phyloP scores from a whole-genome alignment of 1,140 invertebrate species.

The Marisa cornuarietis region DNA sequence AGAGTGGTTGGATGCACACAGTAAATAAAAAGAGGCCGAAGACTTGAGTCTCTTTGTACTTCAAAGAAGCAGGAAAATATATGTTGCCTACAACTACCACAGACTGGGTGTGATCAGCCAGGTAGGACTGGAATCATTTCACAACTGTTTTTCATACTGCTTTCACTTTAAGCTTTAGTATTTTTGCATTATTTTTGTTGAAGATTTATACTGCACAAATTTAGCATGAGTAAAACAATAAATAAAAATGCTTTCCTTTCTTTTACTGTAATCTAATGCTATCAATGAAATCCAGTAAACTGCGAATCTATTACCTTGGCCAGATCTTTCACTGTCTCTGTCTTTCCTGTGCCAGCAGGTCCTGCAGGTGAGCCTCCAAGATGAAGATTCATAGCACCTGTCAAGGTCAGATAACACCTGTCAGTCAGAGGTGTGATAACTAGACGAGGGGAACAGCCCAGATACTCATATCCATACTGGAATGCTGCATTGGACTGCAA shows the following conservation, averaged over 20 bases:
- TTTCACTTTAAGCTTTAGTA: too few species aligned
- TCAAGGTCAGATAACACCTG: conserved; percentile 69
- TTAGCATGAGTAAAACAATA: background rate
- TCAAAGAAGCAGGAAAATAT: too few species aligned
- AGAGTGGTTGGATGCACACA: too few species aligned
- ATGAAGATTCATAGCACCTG: conserved; percentile 82
- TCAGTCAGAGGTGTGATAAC: conserved; percentile 68
- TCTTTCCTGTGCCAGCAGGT: conserved; percentile 66
- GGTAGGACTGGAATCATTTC: too few species aligned
- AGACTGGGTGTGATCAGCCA: too few species aligned
- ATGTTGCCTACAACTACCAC: too few species aligned
- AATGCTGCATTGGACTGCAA: conserved; percentile 62
- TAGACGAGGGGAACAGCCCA: conserved; percentile 65
- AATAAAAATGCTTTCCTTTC: background rate
- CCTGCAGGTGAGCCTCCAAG: conserved; percentile 71
- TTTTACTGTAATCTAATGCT: too few species aligned
- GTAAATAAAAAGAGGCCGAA: too few species aligned
- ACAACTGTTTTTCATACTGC: too few species aligned
- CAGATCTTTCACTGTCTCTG: conserved; percentile 77
- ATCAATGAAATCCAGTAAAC: background rate
- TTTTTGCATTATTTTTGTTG: too few species aligned
- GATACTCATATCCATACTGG: conserved; percentile 66
- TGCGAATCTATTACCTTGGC: conserved; percentile 71
- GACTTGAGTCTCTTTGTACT: too few species aligned
- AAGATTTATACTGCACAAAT: background rate